A percentile compares a stretch with the other conserved stretches of the same genome.
Conservation (phyloP, 2,113 vertebrate species). For the Coryphaenoides rupestris region DNA sequence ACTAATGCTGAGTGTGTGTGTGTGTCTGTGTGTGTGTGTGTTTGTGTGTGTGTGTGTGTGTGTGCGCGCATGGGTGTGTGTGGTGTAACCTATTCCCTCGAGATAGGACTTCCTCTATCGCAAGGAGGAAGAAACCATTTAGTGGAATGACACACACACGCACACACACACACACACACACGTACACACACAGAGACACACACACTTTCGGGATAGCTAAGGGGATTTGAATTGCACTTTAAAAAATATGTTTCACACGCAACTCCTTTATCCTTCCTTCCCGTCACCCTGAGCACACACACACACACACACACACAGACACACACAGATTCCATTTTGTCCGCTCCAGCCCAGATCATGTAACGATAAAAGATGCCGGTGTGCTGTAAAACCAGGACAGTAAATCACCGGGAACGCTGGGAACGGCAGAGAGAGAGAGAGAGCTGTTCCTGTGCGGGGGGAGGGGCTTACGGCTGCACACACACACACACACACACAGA, state of each 20-base stretch:
- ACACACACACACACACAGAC: conserved; percentile 12
- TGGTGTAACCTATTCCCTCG: conserved; percentile 56
- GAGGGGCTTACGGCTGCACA: conserved; percentile 51
- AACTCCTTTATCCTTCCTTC: conserved; percentile 33
- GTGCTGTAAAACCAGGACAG: conserved; percentile 70
- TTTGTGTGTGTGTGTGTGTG: conserved; percentile 5
- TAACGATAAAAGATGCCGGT: conserved; percentile 75
- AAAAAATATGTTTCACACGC: conserved; percentile 59
- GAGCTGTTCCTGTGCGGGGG: conserved; percentile 69
- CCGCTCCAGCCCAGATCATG: conserved; percentile 75
- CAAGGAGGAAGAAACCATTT: conserved; percentile 69
- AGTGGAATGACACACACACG: conserved; percentile 63
- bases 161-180: conserved; percentile 22
- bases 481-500: conserved; percentile 14
- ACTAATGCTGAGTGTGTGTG: conserved; percentile 55
- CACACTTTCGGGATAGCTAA: conserved; percentile 42
- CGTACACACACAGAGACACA: conserved; percentile 20
- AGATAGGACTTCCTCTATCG: conserved; percentile 67
- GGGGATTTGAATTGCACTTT: conserved; percentile 63
- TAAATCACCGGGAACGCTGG: conserved; percentile 60
- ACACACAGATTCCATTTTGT: conserved; percentile 70
- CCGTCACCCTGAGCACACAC: neutral
- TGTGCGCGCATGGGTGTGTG: conserved; percentile 48
- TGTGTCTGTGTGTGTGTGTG: conserved; percentile 42
- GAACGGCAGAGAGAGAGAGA: conserved; percentile 66